Evolutionary conservation across 2,113 vertebrate species (phyloP).

Genomic region (Oryzias javanicus): DNA sequence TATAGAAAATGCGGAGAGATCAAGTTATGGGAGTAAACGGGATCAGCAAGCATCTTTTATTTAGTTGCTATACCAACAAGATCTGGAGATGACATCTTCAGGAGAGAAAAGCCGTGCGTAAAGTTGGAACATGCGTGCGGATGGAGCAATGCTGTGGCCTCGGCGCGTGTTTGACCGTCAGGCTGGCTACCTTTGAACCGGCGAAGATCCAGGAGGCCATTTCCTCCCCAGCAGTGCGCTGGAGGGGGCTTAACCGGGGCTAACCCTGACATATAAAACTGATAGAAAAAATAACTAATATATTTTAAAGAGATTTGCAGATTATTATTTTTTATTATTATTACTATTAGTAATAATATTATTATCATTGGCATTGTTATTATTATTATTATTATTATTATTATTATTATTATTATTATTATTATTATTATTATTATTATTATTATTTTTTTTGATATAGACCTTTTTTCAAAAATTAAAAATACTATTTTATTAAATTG

Average conservation of each 20-base stretch:
- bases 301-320: conserved; percentile 66
- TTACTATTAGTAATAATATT: too few relatives aligned
- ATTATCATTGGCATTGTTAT: too few relatives aligned
- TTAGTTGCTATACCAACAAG: conserved; percentile 73
- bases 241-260: conserved; percentile 66
- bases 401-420: conserved; percentile 21
- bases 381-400: conserved; percentile 15
- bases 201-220: conserved; percentile 69
- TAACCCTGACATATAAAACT: conserved; percentile 46
- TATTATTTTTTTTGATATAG: background rate
- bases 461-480: background rate
- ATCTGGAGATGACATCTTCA: conserved; percentile 53
- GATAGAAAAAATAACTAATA: conserved; percentile 68
- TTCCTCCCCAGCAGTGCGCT: conserved; percentile 55
- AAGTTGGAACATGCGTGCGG: conserved; percentile 33
- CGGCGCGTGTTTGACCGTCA: conserved; percentile 23
- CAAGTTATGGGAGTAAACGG: conserved; percentile 57
- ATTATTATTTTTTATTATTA: conserved; percentile 20
- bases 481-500: background rate
- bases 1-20: conserved; percentile 66
- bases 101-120: conserved; percentile 30
- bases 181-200: conserved; percentile 65
- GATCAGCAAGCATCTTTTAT: conserved; percentile 67
- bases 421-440: conserved; percentile 20
- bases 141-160: conserved; percentile 31